Evolutionary conservation across 2,797 vertebrate genomes (phyloP).

Genomic region (Phrynocephalus guinanensis): DNA sequence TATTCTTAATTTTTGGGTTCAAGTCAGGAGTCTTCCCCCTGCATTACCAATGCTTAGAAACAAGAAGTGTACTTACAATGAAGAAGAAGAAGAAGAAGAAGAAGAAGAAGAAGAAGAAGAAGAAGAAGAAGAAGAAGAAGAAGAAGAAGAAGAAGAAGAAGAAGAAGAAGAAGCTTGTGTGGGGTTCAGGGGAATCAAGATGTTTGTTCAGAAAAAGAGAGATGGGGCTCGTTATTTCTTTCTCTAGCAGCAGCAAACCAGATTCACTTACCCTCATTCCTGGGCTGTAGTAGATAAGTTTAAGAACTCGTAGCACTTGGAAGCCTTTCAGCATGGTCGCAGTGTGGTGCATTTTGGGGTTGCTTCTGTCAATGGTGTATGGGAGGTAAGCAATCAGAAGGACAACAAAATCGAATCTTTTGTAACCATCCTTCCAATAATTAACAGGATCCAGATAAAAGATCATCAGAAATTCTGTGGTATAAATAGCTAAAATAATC

Average conservation of each 20-base stretch:
- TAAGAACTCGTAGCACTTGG: slow-evolving; percentile 55
- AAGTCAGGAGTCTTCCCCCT: too few relatives aligned
- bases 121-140: too few relatives aligned
- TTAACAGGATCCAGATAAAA: slow-evolving; percentile 22
- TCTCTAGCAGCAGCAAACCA: background rate
- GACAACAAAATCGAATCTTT: slow-evolving; percentile 28
- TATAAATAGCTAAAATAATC: slow-evolving; percentile 57
- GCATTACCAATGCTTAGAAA: too few relatives aligned
- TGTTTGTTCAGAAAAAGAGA: background rate
- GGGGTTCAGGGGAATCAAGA: background rate
- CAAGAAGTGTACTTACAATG: background rate
- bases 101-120: too few relatives aligned
- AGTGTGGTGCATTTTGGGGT: background rate
- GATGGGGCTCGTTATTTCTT: background rate
- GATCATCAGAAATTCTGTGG: slow-evolving; percentile 59
- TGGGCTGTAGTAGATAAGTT: slow-evolving; percentile 57
- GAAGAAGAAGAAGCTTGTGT: too few relatives aligned
- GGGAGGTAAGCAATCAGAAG: slow-evolving; percentile 53
- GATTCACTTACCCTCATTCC: slow-evolving; percentile 58
- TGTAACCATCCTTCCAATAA: slow-evolving; percentile 62
- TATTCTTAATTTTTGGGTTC: too few relatives aligned
- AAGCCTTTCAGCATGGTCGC: slow-evolving; percentile 30
- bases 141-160: too few relatives aligned
- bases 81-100: too few relatives aligned
- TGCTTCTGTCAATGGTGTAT: rapidly evolving